phyloP scores from a whole-genome alignment of 2,113 vertebrate species.

The Psittacus erithacus region DNA sequence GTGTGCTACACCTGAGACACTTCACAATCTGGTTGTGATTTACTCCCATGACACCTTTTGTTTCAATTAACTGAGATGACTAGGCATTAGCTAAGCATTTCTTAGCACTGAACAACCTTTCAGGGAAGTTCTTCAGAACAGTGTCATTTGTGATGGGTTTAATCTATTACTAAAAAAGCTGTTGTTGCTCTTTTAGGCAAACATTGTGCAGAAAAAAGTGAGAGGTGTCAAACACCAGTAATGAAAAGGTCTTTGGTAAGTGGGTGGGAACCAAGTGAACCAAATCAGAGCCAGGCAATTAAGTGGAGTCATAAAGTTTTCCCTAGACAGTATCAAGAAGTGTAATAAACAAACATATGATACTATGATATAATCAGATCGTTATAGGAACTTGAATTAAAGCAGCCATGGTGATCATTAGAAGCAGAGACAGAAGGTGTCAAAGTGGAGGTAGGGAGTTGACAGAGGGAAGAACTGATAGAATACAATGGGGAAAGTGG shows the following conservation, averaged over 20 bases:
- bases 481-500: neutral
- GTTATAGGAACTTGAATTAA: neutral
- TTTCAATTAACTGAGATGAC: neutral
- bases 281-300: neutral
- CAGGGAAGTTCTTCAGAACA: neutral
- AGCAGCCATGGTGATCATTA: neutral
- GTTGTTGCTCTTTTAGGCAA: neutral
- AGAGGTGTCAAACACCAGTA: neutral
- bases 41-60: neutral
- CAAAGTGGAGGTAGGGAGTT: neutral
- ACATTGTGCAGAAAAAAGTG: neutral
- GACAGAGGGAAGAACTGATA: neutral
- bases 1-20: neutral
- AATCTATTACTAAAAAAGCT: neutral
- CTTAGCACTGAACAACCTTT: neutral
- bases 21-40: neutral
- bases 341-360: neutral
- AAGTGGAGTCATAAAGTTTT: conserved; percentile 2
- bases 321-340: neutral
- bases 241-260: neutral
- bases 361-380: neutral
- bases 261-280: neutral
- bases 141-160: neutral
- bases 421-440: neutral
- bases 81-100: neutral